Evolutionary conservation across 2,113 vertebrate genomes (phyloP).

Genomic region (Phycodurus eques): DNA sequence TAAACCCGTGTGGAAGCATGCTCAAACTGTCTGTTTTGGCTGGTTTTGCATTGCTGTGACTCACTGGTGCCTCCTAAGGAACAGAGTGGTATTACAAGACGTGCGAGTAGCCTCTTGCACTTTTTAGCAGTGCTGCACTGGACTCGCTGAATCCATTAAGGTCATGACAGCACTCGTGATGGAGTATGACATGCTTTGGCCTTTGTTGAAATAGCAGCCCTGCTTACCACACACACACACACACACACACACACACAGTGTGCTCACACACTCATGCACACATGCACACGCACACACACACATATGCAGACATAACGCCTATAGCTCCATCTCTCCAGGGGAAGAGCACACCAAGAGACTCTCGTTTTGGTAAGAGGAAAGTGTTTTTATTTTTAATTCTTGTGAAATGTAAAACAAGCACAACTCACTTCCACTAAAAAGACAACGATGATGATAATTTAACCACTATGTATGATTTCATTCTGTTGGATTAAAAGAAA

Average conservation of each 20-base stretch:
- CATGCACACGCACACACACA: no score
- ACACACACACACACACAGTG: not conserved
- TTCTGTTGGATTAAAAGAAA: slow-evolving; percentile 68
- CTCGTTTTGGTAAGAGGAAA: slow-evolving; percentile 53
- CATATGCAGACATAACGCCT: slow-evolving; percentile 3
- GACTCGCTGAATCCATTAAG: not conserved
- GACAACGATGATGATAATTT: slow-evolving; percentile 48
- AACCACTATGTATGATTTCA: slow-evolving; percentile 67
- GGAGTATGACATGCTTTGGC: not conserved
- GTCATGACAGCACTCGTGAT: not conserved
- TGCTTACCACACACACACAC: not conserved
- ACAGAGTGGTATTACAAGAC: not conserved
- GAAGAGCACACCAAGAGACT: slow-evolving; percentile 56
- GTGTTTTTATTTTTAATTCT: slow-evolving; percentile 33
- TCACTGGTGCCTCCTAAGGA: not conserved
- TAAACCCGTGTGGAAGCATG: not conserved
- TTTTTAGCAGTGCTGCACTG: not conserved
- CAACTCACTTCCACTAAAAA: slow-evolving; percentile 54
- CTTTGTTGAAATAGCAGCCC: not conserved
- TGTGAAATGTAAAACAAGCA: slow-evolving; percentile 66
- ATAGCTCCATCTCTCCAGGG: slow-evolving; percentile 49
- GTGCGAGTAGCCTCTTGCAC: not conserved
- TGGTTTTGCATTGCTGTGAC: not conserved
- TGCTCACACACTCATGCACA: not conserved
- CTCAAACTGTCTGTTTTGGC: not conserved